Evolutionary conservation across 1,140 invertebrate species (phyloP).

Genomic region (Nasonia giraulti): DNA sequence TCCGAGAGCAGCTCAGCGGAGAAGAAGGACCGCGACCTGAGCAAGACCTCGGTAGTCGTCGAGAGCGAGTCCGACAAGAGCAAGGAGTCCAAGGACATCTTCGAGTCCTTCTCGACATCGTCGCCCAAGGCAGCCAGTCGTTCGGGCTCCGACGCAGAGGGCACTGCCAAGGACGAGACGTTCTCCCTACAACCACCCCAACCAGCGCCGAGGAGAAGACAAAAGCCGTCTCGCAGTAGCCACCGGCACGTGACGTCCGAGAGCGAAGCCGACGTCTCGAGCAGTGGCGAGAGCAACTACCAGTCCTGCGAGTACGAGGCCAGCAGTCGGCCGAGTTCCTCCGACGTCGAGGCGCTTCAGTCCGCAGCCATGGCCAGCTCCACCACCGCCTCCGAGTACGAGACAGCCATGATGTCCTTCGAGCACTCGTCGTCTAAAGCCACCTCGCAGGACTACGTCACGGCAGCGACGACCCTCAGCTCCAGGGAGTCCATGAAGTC

Average conservation of each 20-base stretch:
- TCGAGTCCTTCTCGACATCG: slow-evolving; percentile 31
- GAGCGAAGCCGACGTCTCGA: slow-evolving; percentile 81
- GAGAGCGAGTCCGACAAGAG: slow-evolving; percentile 59
- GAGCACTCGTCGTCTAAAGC: slow-evolving; percentile 82
- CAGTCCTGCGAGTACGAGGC: slow-evolving; percentile 89
- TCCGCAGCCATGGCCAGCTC: slow-evolving; percentile 74
- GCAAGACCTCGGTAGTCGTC: slow-evolving; percentile 53
- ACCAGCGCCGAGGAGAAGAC: slow-evolving; percentile 64
- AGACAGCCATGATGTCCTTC: slow-evolving; percentile 87
- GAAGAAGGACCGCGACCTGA: slow-evolving; percentile 23
- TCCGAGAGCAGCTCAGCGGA: slow-evolving; percentile 46
- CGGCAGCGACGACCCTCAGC: slow-evolving; percentile 87
- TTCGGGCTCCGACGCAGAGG: slow-evolving; percentile 66
- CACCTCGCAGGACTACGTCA: slow-evolving; percentile 88
- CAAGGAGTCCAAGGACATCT: slow-evolving; percentile 54
- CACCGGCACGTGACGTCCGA: slow-evolving; percentile 64
- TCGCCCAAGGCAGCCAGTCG: slow-evolving; percentile 61
- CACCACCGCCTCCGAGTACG: slow-evolving; percentile 87
- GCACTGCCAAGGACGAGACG: slow-evolving; percentile 63
- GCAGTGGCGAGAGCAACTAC: slow-evolving; percentile 93
- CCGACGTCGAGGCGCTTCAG: slow-evolving; percentile 85
- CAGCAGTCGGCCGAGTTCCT: slow-evolving; percentile 87
- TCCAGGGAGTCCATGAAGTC: slow-evolving; percentile 93
- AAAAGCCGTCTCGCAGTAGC: slow-evolving; percentile 64
- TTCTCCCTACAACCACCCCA: slow-evolving; percentile 65